Base-by-base conservation (phyloP, 2,888 invertebrate species). In the Ditula angustiorana region DNA sequence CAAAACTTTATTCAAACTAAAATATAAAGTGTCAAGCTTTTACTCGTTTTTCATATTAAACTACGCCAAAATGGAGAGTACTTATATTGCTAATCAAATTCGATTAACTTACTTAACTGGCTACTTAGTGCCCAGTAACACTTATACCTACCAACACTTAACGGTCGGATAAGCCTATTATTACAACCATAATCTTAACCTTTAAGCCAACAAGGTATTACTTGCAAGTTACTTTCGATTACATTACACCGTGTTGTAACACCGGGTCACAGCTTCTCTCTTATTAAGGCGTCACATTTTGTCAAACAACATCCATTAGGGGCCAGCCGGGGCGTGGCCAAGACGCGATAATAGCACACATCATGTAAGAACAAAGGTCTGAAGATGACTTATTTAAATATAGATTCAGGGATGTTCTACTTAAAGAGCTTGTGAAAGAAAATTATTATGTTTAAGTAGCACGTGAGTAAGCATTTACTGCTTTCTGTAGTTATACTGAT, bases 281-380 rank as follows among this genome's bases (percentile, higher is more conserved):
- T 88, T 68, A 90, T 90, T 90, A 90, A 75, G 61, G 75, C 86
- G 90, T 89, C 90, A 84, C 84, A 83, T 83, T 83, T 89, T 88
- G 89, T 89, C 87, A 88, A 89, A 86, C 81, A 81, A 74, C 74
- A 69, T 86, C 87, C 89, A 89, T 90, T 90, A 88, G 82, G 79
- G 77, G 80, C 76, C 79, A 69, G 71, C 71, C 76, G 75, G 76
- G 88, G 89, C 84, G 87, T 81, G 69, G 73, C 77, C 75, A 10
- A 28, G n/a, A 13, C 35, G 1, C 8, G 58, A 28, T 64, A 64
- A 63, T 63, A 58, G 52, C 41, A 53, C 52, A 53, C 44, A 50
- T 62, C 62, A 41, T 26, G 63, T 46, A 52, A 41, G 49, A 62
- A 62, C 62, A 64, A 62, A 64, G 59, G 47, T 52, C 57, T 47